Evolutionary conservation across 2,888 invertebrate genomes (phyloP), one percentile per base, ranked within the genome.

Genomic region (Tuta absoluta): DNA sequence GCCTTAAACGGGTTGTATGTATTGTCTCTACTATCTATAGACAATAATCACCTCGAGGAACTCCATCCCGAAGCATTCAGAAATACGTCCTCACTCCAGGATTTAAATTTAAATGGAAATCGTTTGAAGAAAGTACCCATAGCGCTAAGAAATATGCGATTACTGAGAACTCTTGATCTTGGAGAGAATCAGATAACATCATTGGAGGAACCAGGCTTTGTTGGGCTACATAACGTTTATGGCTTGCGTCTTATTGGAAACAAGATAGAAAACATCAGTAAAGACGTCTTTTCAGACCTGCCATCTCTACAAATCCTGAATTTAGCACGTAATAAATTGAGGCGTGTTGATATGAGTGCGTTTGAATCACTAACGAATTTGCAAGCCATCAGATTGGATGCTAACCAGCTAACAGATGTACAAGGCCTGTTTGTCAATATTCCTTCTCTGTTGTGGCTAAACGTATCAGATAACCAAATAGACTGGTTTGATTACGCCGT

Each of bases 171-270:
- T 60, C 94, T 99, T 68, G 97, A 98, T 90, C 92, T 99, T 72
- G 98, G 97, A 65, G 97, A 98, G 87, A 99, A 99, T 91, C 93
- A 94, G 82, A 96, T 99, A 81, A 93, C 94, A 64, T 93, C 94
- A 65, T 87, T 99, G 66, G 96, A 96, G 72, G 95, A 96, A 72
- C 94, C 95, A 11, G 95, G 96, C 61, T 97, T 98, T 83, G 93
- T 95, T 68, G 96, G 96, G 57, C 93, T 98, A 92, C 94, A 94
- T 71, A 96, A 96, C 82, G 93, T 99, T 65, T 96, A 97, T 81
- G 96, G 97, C 19, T 91, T 99, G 71, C 94, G 98, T 68, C 92
- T 99, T 80, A 97, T 98, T 77, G 96, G 97, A 69, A 98, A 98
- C 90, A 95, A 95, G 86, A 93, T 96, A 75, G 94, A 94, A 79